Base-by-base conservation (phyloP, 2,113 vertebrate species). In the Datnioides undecimradiatus region DNA sequence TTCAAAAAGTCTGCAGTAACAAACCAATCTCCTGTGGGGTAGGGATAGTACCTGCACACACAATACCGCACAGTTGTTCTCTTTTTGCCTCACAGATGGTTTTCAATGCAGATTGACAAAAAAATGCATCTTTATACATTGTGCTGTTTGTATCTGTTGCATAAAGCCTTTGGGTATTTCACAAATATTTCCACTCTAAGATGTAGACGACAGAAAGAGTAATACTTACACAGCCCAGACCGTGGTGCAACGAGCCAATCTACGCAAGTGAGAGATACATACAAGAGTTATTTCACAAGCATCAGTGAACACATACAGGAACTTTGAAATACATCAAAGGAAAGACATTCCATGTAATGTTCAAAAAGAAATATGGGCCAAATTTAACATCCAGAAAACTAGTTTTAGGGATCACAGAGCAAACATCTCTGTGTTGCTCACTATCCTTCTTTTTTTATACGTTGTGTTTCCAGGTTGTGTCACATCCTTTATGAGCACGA, bases 1-100 rank as follows among this genome's bases (percentile, higher is more conserved):
- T 93, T 99, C 97, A 76, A 99, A 99, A 19, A 99, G 95, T 76
- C 98, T 94, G 83, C 98, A 99, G 94, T 99, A 99, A 92, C 98
- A 99, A 73, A 99, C 98, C 45, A 99, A 93, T 41, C 98, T 95
- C n/a, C 97, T 95, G 81, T 99, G 98, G 48, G 98, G 98, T 7
- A 99, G 93, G 0, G 98, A 98, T 1, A 99, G 94, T 3, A 99
- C 97, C 98, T 99, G 90, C 43, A 79, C 33, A 60, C 60, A 85
- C 23, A 71, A 31, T 0, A 49, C 57, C 58, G 13, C 1, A 55
- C 6, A 68, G 27, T 29, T 9, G 12, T 23, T 36, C 31, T 51
- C 13, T 29, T 46, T 11, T n/a, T 73, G 59, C 19, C 31, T 63
- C 29, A 48, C 7, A 46, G 12, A 11, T 9, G 29, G 29, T 19